phyloP scores from a whole-genome alignment of 1,140 invertebrate genomes.

The Apis cerana region DNA sequence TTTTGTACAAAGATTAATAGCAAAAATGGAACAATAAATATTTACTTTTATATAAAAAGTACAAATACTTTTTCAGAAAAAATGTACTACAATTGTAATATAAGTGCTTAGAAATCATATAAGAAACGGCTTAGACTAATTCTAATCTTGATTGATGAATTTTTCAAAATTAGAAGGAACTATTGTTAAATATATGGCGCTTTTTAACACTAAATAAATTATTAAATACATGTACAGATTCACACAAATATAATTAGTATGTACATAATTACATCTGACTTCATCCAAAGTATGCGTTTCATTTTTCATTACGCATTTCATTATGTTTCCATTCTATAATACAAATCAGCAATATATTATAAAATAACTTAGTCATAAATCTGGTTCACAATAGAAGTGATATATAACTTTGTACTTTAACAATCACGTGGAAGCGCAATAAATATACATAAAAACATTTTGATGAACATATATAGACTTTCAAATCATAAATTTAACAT shows the following conservation, averaged over 20 bases:
- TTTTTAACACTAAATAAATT: conserved; percentile 56
- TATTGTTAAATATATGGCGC: conserved; percentile 23
- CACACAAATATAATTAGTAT: conserved; percentile 56
- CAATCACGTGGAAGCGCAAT: conserved; percentile 30
- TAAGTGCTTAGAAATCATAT: not conserved
- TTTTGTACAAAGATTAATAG: not conserved
- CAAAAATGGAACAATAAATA: not conserved
- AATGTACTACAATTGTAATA: conserved; percentile 16
- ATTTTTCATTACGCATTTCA: conserved; percentile 14
- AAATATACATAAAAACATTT: conserved; percentile 20
- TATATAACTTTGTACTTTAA: conserved; percentile 36
- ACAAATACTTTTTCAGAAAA: conserved; percentile 16
- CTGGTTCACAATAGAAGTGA: not conserved
- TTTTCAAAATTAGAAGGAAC: conserved; percentile 30
- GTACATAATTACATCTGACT: conserved; percentile 56
- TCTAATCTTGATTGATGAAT: conserved; percentile 23
- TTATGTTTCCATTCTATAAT: conserved; percentile 40
- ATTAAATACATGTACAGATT: conserved; percentile 60
- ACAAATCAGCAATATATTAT: conserved; percentile 37
- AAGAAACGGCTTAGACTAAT: conserved; percentile 6
- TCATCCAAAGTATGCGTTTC: conserved; percentile 7
- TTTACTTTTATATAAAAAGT: not conserved
- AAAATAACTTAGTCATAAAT: conserved; percentile 6
- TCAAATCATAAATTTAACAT: conserved; percentile 1
- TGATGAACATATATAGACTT: conserved; percentile 12